Evolutionary conservation across 1,140 invertebrate genomes (phyloP).

Genomic region (Dryas iulia): DNA sequence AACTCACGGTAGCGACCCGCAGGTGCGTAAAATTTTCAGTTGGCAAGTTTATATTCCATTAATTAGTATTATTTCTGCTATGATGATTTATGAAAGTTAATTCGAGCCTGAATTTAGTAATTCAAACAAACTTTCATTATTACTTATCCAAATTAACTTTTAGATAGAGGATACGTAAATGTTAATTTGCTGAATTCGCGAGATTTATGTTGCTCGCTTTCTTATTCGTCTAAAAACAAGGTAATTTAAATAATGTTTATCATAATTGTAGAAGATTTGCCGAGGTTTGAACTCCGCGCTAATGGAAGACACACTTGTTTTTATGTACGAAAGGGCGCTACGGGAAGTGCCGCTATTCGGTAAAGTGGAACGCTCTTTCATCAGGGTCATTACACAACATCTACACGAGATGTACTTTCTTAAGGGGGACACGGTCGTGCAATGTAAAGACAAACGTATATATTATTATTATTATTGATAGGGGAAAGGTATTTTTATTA

Average conservation of each 20-base stretch:
- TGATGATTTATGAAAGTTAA: background rate
- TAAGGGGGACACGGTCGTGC: conserved; percentile 68
- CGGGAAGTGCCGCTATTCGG: conserved; percentile 74
- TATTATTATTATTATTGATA: conserved; percentile 73
- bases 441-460: conserved; percentile 66
- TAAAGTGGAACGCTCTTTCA: conserved; percentile 73
- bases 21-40: conserved; percentile 39
- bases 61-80: conserved; percentile 1
- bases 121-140: background rate
- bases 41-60: conserved; percentile 6
- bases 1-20: conserved; percentile 70
- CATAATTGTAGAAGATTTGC: conserved; percentile 59
- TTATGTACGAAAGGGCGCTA: conserved; percentile 73
- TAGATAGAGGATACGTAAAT: background rate
- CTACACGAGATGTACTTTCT: conserved; percentile 74
- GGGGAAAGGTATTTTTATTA: conserved; percentile 56
- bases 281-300: conserved; percentile 67
- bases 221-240: background rate
- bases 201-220: background rate
- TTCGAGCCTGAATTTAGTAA: background rate
- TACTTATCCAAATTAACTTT: background rate
- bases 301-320: conserved; percentile 76
- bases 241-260: conserved; percentile 6
- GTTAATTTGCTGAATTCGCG: background rate
- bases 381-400: conserved; percentile 74